phyloP scores from a whole-genome alignment of 2,113 vertebrate genomes.

The Brachypodius melanocephalos region DNA sequence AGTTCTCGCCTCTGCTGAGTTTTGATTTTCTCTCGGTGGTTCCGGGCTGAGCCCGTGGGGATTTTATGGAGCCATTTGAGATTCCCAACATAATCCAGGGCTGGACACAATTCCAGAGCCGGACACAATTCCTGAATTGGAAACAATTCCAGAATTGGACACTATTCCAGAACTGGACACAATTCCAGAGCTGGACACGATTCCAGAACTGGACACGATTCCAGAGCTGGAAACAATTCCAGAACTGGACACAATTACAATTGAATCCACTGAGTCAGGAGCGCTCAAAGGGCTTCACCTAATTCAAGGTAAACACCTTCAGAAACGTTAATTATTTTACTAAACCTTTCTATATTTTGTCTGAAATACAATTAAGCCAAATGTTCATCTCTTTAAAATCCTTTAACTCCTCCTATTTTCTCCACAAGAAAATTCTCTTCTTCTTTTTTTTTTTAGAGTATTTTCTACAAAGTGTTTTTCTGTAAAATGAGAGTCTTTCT shows the following conservation, averaged over 20 bases:
- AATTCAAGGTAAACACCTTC: not conserved
- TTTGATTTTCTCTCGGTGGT: not conserved
- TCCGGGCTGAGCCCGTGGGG: not conserved
- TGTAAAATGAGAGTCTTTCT: not conserved
- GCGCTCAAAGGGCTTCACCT: not conserved
- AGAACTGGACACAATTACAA: not conserved
- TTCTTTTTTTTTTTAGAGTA: not conserved
- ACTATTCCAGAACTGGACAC: not conserved
- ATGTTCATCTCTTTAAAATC: not conserved
- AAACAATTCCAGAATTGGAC: too few species aligned
- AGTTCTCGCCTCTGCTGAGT: not conserved
- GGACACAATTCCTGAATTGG: too few species aligned
- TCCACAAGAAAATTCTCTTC: not conserved
- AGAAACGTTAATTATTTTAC: not conserved
- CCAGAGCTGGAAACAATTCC: too few species aligned
- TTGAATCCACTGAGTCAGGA: not conserved
- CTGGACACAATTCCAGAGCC: not conserved
- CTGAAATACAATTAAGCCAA: not conserved
- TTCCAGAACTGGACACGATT: too few species aligned
- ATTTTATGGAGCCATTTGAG: rapidly evolving
- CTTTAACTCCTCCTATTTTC: not conserved
- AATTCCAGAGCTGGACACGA: not conserved
- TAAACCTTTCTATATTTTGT: not conserved
- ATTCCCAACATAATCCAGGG: not conserved
- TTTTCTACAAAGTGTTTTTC: not conserved